A percentile compares a stretch with the other conserved stretches of the same genome.
Evolutionary conservation across 2,888 invertebrate genomes (phyloP).

Genomic region (Atethmia centrago): DNA sequence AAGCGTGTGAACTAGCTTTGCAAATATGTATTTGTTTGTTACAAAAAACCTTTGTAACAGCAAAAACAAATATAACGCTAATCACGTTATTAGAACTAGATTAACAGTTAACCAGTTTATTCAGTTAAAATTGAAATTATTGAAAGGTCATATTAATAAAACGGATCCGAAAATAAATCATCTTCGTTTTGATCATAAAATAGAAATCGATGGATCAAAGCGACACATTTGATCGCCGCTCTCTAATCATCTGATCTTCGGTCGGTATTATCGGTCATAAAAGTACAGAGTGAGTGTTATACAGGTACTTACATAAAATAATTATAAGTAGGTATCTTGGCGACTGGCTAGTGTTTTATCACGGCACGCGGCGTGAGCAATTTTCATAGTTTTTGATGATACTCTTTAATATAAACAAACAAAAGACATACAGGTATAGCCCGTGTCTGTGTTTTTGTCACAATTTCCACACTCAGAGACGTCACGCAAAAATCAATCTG

Average conservation of each 20-base stretch:
- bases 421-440: neutral
- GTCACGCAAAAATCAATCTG: no score
- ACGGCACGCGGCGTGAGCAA: no score
- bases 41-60: no score
- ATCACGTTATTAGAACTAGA: neutral
- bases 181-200: constrained; percentile 45
- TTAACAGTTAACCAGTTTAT: constrained; percentile 23
- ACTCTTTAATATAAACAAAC: neutral
- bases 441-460: no score
- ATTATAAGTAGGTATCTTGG: neutral
- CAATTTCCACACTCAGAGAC: no score
- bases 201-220: constrained; percentile 59
- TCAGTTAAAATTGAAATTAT: constrained; percentile 28
- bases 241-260: constrained; percentile 40
- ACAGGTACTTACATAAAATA: neutral
- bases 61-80: neutral
- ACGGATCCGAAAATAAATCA: constrained; percentile 55
- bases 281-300: constrained; percentile 40
- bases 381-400: neutral
- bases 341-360: neutral
- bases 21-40: neutral
- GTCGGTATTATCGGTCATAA: constrained; percentile 45
- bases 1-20: constrained; percentile 15
- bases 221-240: constrained; percentile 49
- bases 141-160: constrained; percentile 39